Conservation (phyloP, 2,888 invertebrate genomes). For the Hipparchia sbordonii region DNA sequence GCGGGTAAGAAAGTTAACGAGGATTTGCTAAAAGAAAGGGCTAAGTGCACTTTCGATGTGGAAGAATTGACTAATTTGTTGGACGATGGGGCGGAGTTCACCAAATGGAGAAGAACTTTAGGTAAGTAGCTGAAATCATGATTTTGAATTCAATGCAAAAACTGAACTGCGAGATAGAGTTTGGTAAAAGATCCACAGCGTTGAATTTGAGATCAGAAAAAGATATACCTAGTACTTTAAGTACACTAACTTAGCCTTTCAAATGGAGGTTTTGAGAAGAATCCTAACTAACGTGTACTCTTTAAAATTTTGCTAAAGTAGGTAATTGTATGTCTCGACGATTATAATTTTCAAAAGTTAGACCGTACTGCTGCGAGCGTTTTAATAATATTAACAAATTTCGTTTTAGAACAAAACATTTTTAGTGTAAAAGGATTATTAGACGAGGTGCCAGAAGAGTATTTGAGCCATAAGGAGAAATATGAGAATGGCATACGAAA, state of each 20-base stretch:
- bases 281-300: too few species aligned
- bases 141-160: not conserved
- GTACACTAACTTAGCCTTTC: too few species aligned
- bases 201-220: too few species aligned
- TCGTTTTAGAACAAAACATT: slow-evolving; percentile 56
- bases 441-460: slow-evolving; percentile 87
- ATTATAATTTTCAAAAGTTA: too few species aligned
- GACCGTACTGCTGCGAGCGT: too few species aligned
- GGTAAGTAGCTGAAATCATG: slow-evolving; percentile 48
- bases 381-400: too few species aligned
- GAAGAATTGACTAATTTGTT: slow-evolving; percentile 89
- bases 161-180: too few species aligned
- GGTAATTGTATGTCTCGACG: too few species aligned
- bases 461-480: slow-evolving; percentile 91
- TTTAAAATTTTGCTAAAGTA: too few species aligned
- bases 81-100: slow-evolving; percentile 87
- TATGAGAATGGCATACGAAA: slow-evolving; percentile 91
- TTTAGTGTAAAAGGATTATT: slow-evolving; percentile 83
- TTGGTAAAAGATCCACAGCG: not conserved
- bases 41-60: slow-evolving; percentile 86
- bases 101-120: slow-evolving; percentile 80
- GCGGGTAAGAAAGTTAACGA: slow-evolving; percentile 74
- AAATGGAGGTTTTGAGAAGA: too few species aligned
- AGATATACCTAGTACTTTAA: too few species aligned
- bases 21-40: slow-evolving; percentile 87